Conservation (phyloP, 2,888 invertebrate species). For the Eurytoma adleriae region DNA sequence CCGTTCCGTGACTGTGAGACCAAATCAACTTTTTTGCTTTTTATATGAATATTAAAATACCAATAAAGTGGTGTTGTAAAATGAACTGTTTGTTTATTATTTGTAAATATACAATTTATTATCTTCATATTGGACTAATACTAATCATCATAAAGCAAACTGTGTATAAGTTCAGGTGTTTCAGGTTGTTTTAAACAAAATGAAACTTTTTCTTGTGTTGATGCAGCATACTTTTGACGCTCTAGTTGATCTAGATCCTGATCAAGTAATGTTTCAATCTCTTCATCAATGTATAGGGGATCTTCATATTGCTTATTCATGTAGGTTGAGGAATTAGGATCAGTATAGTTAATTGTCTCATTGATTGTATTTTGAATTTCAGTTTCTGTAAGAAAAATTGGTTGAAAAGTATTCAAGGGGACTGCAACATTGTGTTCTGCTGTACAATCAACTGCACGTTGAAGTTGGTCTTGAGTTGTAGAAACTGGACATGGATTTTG, state of each 20-base stretch:
- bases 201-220: slow-evolving; percentile 65
- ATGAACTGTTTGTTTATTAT: slow-evolving; percentile 48
- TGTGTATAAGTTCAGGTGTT: slow-evolving; percentile 71
- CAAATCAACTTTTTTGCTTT: slow-evolving; percentile 55
- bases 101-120: neutral
- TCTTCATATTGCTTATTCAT: slow-evolving; percentile 68
- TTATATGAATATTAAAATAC: slow-evolving; percentile 56
- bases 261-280: slow-evolving; percentile 70
- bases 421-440: slow-evolving; percentile 55
- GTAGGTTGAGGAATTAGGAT: slow-evolving; percentile 64
- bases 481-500: slow-evolving; percentile 62
- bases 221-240: slow-evolving; percentile 64
- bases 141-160: slow-evolving; percentile 69
- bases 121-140: neutral
- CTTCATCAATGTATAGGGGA: slow-evolving; percentile 70
- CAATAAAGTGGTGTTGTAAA: slow-evolving; percentile 56
- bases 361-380: slow-evolving; percentile 72
- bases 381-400: slow-evolving; percentile 69
- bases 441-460: slow-evolving; percentile 52
- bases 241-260: slow-evolving; percentile 68
- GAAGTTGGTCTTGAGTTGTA: slow-evolving; percentile 59
- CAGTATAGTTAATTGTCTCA: slow-evolving; percentile 70
- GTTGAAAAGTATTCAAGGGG: slow-evolving; percentile 65
- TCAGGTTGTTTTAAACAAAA: slow-evolving; percentile 71
- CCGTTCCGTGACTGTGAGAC: slow-evolving; percentile 55